Base-by-base conservation (phyloP, 2,113 vertebrate genomes). In the Tupaia chinensis region DNA sequence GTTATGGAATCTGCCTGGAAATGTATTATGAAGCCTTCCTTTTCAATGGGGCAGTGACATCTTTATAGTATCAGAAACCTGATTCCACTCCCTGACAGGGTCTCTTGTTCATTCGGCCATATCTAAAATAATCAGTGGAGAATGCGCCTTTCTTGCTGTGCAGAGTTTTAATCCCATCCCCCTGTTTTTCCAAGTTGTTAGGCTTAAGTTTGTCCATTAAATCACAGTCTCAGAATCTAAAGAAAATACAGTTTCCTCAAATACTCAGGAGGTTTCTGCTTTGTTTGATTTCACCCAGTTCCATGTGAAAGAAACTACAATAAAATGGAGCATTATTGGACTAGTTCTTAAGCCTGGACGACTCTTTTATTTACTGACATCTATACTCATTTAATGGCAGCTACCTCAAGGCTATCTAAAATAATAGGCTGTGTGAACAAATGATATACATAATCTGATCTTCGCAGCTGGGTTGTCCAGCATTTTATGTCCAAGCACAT, bases 281-380 rank as follows among this genome's bases (percentile, higher is more conserved):
- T 72, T 66, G 72, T 80, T 68, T 95, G 17, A 11, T 53, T 80
- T 4, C 32, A 66, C 53, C 72, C 32, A 68, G 23, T 53, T 81
- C 10, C 60, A 58, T 1, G 3, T 77, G 78, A 73, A 88, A 91
- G 61, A 87, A 83, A 89, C 19, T 23, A 27, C 15, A 72, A 58
- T 16, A 56, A 14, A 53, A 89, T 93, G 19, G n/a, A 66, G 53
- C 20, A 16, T 25, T 84, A 27, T 79, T 90, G 11, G 14, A 88
- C 56, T n/a, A 92, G 68, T 80, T 66, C 56, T 44, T 65, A 53
- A 69, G 20, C 22, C n/a, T 66, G 19, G 53, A 76, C 56, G 34
- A 56, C 61, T 79, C 32, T 79, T 60, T 80, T 92, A 85, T 63
- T 93, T 85, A 89, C 56, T 88, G 69, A 80, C 68, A 72, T 76